Evolutionary conservation across 2,888 invertebrate genomes (phyloP), one percentile per base, ranked within the genome.

Genomic region (Athalia cordata): DNA sequence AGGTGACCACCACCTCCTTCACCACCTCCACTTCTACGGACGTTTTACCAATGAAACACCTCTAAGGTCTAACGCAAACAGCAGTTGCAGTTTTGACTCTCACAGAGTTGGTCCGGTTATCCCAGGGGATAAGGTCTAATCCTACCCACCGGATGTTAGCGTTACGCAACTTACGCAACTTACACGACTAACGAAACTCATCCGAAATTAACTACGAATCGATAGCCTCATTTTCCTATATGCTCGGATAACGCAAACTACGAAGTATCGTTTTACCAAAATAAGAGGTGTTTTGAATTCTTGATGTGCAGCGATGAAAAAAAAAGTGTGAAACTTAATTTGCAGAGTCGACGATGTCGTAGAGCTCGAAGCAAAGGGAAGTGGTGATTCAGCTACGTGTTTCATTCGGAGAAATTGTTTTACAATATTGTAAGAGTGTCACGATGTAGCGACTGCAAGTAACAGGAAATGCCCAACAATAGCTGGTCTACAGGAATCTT

Each of bases 1-100:
- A 89, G 89, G 89, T 89, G 88, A 87, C 85, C 88, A 87, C 29
- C 29, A 29, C 85, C 87, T 85, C 85, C 85, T 80, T 79, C 78
- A 80, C 80, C 72, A 72, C 72, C 72, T 72, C 50, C 75, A 62
- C 62, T 64, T 62, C 66, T 15, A 75, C 62, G 52, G 50, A 75
- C 62, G 62, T 75, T 62, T 75, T 11, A 50, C 61, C 50, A 78
- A 80, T 82, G 79, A 80, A 77, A 81, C 81, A 81, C 83, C 83
- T 82, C 80, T 81, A 80, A 80, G 84, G 85, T 81, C 83, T 82
- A 82, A 74, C 49, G 81, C 82, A 84, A 82, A 85, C 80, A 79
- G 79, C 85, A 89, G 89, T 89, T 85, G 86, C 83, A 81, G 82
- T 85, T 85, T 29, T 82, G 85, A 86, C 86, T 87, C 85, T 85